Conservation (phyloP, 2,888 invertebrate genomes). For the Ceratothoa steindachneri region DNA sequence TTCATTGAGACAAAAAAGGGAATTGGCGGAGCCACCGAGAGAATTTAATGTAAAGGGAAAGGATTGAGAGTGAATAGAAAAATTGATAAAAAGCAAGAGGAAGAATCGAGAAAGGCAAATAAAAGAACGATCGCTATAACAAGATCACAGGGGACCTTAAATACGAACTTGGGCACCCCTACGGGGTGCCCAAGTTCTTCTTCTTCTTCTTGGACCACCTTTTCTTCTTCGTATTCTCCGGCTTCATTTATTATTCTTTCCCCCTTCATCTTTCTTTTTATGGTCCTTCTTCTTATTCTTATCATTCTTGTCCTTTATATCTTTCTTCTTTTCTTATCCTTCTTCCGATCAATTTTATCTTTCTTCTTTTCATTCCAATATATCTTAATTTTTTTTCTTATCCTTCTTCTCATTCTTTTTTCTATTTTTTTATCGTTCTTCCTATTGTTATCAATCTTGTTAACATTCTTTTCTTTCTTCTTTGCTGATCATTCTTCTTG, state of each 20-base stretch:
- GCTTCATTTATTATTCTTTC: too few species aligned
- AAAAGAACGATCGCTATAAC: too few species aligned
- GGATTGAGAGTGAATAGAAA: too few species aligned
- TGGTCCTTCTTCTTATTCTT: neutral
- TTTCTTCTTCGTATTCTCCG: too few species aligned
- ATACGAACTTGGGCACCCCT: too few species aligned
- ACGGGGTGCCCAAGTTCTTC: too few species aligned
- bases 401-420: neutral
- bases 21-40: too few species aligned
- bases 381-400: neutral
- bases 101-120: neutral
- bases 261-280: neutral
- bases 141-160: too few species aligned
- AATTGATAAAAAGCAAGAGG: too few species aligned
- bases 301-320: neutral
- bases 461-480: neutral
- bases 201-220: too few species aligned
- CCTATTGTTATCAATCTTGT: neutral
- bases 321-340: neutral
- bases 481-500: neutral
- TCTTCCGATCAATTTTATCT: neutral
- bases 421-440: neutral
- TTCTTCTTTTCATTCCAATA: neutral
- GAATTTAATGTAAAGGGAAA: too few species aligned
- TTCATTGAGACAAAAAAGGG: too few species aligned